phyloP scores from a whole-genome alignment of 2,113 vertebrate species.

The Butorides virescens region DNA sequence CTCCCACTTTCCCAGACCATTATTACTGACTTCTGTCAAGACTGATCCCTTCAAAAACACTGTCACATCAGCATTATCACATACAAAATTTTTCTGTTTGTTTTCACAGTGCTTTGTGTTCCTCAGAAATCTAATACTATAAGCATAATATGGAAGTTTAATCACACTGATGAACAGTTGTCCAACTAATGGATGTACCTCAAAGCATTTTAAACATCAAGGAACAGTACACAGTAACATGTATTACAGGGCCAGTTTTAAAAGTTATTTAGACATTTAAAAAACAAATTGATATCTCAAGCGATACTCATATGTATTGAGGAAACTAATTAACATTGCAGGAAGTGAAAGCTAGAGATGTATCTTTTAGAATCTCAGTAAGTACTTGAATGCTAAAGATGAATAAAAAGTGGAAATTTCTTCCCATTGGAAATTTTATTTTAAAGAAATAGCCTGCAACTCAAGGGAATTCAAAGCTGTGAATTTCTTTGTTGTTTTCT shows the following conservation, averaged over 20 bases:
- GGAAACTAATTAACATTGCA: not conserved
- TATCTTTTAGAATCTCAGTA: not conserved
- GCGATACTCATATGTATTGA: not conserved
- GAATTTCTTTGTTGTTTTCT: not conserved
- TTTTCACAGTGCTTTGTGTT: not conserved
- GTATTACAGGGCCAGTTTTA: not conserved
- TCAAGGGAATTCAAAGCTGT: not conserved
- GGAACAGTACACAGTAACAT: not conserved
- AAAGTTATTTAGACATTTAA: not conserved
- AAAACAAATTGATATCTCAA: not conserved
- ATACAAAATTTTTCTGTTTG: not conserved
- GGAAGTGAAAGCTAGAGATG: not conserved
- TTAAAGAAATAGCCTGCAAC: not conserved
- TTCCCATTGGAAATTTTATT: not conserved
- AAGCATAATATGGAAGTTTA: not conserved
- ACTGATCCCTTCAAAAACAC: not conserved
- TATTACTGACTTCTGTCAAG: not conserved
- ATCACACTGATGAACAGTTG: not conserved
- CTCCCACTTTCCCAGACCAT: not conserved
- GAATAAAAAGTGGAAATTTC: not conserved
- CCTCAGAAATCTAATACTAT: not conserved
- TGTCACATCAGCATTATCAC: not conserved
- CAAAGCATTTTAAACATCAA: not conserved
- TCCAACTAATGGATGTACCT: not conserved
- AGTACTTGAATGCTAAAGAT: not conserved